These are phyloP conservation scores for Amaurobius ferox DNA, from an alignment of 2,888 invertebrate genomes.

Conservation along the genomic window DNA sequence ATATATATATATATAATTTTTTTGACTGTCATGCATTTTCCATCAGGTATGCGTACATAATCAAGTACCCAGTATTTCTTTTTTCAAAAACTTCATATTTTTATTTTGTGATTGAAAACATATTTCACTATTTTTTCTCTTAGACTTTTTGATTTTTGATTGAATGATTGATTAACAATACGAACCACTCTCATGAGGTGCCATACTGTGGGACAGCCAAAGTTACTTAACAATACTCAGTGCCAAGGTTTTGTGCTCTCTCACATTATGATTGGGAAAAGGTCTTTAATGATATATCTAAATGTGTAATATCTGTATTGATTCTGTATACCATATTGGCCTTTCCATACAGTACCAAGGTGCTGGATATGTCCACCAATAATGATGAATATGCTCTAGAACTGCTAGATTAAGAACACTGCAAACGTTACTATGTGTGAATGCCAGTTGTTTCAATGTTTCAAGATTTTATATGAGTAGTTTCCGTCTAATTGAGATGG, in stretches of 20 bases:
- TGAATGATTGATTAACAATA: neutral
- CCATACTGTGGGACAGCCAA: slow-evolving; percentile 68
- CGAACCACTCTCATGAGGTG: slow-evolving; percentile 28
- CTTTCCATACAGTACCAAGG: slow-evolving; percentile 36
- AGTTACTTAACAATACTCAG: slow-evolving; percentile 52
- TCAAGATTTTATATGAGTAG: slow-evolving; percentile 69
- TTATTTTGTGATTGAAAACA: neutral
- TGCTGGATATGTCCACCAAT: slow-evolving; percentile 36
- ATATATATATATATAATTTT: no score
- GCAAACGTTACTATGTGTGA: slow-evolving; percentile 55
- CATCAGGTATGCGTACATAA: no score
- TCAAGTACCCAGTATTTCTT: no score
- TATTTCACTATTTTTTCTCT: slow-evolving; percentile 12
- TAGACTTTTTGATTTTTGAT: neutral
- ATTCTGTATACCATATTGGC: slow-evolving; percentile 35
- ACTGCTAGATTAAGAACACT: slow-evolving; percentile 12
- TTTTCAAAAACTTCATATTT: no score
- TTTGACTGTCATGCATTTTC: no score
- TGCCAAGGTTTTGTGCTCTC: slow-evolving; percentile 57
- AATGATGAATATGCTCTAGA: slow-evolving; percentile 18
- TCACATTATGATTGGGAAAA: slow-evolving; percentile 37
- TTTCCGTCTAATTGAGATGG: slow-evolving; percentile 59
- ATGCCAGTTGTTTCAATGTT: slow-evolving; percentile 62
- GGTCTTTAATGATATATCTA: slow-evolving; percentile 18
- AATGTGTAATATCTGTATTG: slow-evolving; percentile 12